Evolutionary conservation across 2,888 invertebrate genomes (phyloP).

Genomic region (Agriotes lineatus): DNA sequence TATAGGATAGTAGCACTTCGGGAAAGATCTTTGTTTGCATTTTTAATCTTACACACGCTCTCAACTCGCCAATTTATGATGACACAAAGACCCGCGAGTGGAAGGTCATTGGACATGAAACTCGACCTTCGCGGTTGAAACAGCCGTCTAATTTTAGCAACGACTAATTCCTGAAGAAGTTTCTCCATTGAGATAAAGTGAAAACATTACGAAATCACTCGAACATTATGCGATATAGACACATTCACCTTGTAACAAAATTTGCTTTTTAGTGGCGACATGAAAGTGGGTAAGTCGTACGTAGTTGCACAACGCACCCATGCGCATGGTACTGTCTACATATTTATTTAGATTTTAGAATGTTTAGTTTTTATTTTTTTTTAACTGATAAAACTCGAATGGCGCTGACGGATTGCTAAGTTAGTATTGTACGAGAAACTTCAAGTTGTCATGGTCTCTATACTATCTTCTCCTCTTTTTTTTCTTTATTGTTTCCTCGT

Average conservation of each 20-base stretch:
- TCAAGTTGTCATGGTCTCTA: no score
- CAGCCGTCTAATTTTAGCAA: background rate
- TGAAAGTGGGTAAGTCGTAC: conserved; percentile 22
- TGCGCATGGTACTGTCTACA: background rate
- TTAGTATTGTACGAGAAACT: no score
- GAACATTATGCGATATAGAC: background rate
- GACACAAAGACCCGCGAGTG: background rate
- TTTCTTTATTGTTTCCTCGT: no score
- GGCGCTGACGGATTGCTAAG: no score
- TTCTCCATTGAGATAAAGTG: background rate
- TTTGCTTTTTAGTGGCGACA: conserved; percentile 5
- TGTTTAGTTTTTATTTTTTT: background rate
- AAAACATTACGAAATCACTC: conserved; percentile 2
- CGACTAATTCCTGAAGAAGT: background rate
- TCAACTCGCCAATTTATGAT: background rate
- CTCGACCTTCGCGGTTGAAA: conserved; percentile 13
- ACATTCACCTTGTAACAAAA: conserved; percentile 22
- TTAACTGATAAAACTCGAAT: no score
- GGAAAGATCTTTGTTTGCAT: no score
- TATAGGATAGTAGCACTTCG: no score
- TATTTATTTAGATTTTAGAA: no score
- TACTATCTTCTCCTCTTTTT: no score
- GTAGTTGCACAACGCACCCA: background rate
- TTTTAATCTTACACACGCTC: no score
- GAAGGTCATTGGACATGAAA: conserved; percentile 13